phyloP scores from a whole-genome alignment of 2,888 invertebrate species.

The Drosophila nigricruria region DNA sequence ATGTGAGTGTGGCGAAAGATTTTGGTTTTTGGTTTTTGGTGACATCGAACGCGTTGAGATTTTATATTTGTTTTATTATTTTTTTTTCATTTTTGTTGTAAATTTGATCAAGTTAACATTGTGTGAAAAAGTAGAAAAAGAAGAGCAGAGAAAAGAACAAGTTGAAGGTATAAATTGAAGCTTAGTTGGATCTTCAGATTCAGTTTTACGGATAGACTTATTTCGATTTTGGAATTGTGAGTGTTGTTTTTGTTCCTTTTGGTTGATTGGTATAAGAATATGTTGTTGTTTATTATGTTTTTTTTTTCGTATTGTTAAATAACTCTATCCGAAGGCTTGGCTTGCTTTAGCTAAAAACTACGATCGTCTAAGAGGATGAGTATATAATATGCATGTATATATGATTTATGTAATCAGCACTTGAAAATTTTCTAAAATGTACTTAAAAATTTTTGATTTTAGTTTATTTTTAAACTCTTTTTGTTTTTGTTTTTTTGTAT shows the following conservation, averaged over 20 bases:
- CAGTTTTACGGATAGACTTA: slow-evolving; percentile 62
- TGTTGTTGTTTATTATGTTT: not conserved
- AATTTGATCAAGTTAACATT: slow-evolving; percentile 38
- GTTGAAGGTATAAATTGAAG: slow-evolving; percentile 66
- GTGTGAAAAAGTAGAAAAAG: slow-evolving; percentile 70
- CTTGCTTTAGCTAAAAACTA: slow-evolving; percentile 58
- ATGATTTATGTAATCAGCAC: slow-evolving; percentile 73
- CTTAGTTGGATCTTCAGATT: slow-evolving; percentile 39
- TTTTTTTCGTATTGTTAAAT: slow-evolving; percentile 37
- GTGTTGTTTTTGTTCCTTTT: not conserved
- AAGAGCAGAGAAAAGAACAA: slow-evolving; percentile 83
- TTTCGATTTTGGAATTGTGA: slow-evolving; percentile 18
- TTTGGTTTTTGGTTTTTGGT: slow-evolving; percentile 16
- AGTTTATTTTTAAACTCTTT: slow-evolving; percentile 22
- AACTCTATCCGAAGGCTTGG: slow-evolving; percentile 62
- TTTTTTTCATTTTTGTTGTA: slow-evolving; percentile 7
- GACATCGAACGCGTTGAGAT: slow-evolving; percentile 25
- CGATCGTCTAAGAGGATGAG: slow-evolving; percentile 69
- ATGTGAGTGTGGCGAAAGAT: slow-evolving; percentile 15
- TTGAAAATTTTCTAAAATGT: slow-evolving; percentile 79
- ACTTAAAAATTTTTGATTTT: slow-evolving; percentile 40
- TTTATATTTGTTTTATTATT: not conserved
- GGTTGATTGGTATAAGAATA: slow-evolving; percentile 17
- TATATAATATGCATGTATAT: slow-evolving; percentile 59
- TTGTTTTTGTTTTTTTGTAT: slow-evolving; percentile 29